These are phyloP conservation scores for Psittacula cyanocephala DNA, from an alignment of 2,113 vertebrate species.

Conservation along the genomic window DNA sequence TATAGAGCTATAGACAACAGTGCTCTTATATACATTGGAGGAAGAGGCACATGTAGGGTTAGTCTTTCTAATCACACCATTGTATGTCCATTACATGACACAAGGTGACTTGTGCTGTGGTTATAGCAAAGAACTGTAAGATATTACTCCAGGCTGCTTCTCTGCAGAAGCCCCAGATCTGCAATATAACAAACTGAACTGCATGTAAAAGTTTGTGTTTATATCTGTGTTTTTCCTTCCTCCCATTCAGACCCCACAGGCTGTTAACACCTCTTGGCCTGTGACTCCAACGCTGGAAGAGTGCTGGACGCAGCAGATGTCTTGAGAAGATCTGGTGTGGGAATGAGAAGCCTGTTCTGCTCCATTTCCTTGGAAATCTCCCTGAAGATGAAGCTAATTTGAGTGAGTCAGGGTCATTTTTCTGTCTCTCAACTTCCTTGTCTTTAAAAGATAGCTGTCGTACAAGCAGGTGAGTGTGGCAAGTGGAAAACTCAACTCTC, in stretches of 20 bases:
- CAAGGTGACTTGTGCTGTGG: background rate
- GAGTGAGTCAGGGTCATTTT: background rate
- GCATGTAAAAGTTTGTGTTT: fast-evolving
- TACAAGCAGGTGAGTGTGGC: background rate
- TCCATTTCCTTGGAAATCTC: background rate
- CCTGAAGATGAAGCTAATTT: background rate
- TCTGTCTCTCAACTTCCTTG: background rate
- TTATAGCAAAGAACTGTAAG: background rate
- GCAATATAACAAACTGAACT: background rate
- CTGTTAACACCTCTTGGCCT: background rate
- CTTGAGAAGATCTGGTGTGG: background rate
- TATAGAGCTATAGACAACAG: background rate
- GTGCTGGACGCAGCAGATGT: background rate
- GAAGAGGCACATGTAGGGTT: background rate
- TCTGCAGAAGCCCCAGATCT: background rate
- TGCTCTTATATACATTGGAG: fast-evolving
- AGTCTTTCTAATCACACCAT: background rate
- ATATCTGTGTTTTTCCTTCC: background rate
- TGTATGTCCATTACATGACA: background rate
- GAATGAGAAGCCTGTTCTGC: fast-evolving
- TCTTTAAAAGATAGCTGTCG: background rate
- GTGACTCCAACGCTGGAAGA: fast-evolving
- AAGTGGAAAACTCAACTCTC: background rate
- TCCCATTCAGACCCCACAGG: background rate
- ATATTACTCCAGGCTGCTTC: background rate